phyloP scores from a whole-genome alignment of 2,888 invertebrate species.

The Phortica magna region DNA sequence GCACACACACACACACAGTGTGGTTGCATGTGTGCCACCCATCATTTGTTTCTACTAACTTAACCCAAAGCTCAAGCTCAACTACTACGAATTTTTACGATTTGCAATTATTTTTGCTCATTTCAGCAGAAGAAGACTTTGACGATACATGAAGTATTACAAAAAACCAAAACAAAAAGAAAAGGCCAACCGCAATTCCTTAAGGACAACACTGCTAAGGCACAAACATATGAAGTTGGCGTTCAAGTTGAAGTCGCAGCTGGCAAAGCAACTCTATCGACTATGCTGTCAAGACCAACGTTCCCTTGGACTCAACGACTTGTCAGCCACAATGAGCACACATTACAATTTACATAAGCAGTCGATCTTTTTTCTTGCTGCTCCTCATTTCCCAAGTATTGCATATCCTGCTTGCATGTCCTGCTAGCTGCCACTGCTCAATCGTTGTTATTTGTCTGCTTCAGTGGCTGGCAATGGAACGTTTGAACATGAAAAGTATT shows the following conservation, averaged over 20 bases:
- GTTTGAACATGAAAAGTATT: constrained; percentile 65
- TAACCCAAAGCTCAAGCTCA: constrained; percentile 4
- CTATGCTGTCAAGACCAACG: constrained; percentile 31
- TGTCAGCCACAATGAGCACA: constrained; percentile 25
- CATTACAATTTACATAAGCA: constrained; percentile 66
- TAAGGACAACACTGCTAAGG: constrained; percentile 52
- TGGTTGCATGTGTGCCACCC: too few relatives aligned
- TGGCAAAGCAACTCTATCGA: not conserved
- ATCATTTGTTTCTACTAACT: constrained; percentile 51
- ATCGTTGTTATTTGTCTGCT: constrained; percentile 60
- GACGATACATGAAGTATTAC: not conserved
- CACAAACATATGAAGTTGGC: not conserved
- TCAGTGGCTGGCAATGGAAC: constrained; percentile 33
- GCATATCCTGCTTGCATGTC: not conserved
- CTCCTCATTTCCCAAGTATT: not conserved
- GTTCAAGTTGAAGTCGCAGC: not conserved
- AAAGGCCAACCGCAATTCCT: constrained; percentile 58
- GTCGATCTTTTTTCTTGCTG: constrained; percentile 49
- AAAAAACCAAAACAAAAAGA: constrained; percentile 49
- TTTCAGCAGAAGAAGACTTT: constrained; percentile 63
- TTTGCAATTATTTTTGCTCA: constrained; percentile 71
- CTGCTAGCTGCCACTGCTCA: constrained; percentile 34
- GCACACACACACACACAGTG: constrained; percentile 6
- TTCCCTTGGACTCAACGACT: not conserved
- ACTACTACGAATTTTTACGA: constrained; percentile 56